Conservation (phyloP, 2,797 vertebrate species). For the Halcyon smyrnensis region DNA sequence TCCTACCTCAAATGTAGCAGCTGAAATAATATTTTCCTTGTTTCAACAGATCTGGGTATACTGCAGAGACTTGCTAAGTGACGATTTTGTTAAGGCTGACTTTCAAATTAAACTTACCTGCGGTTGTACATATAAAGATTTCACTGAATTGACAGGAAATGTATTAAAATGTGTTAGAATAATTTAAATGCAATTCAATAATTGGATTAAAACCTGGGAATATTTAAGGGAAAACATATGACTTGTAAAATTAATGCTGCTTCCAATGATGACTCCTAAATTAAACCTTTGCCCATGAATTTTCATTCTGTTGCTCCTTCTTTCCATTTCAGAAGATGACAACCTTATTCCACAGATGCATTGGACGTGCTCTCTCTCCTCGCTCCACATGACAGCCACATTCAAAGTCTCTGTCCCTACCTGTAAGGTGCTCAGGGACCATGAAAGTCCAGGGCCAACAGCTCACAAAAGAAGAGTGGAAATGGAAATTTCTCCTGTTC, state of each 20-base stretch:
- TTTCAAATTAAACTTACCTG: not conserved
- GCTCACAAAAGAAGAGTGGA: not conserved
- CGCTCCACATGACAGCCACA: not conserved
- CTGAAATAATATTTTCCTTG: not conserved
- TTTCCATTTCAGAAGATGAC: not conserved
- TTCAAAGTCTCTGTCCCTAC: not conserved
- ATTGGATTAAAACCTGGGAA: not conserved
- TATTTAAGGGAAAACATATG: not conserved
- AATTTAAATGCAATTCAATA: not conserved
- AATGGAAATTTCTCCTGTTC: not conserved
- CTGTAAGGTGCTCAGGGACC: not conserved
- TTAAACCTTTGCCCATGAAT: not conserved
- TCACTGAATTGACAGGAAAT: not conserved
- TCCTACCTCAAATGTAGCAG: not conserved
- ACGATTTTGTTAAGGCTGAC: not conserved
- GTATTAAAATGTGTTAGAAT: not conserved
- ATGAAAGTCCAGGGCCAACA: not conserved
- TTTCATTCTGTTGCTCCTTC: not conserved
- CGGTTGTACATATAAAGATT: not conserved
- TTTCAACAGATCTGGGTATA: not conserved
- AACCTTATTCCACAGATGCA: not conserved
- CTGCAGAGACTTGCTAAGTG: not conserved
- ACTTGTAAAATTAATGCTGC: not conserved
- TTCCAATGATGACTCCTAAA: not conserved
- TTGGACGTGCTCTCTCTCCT: not conserved